Conservation (phyloP, 2,888 invertebrate species). For the Spodoptera littoralis region DNA sequence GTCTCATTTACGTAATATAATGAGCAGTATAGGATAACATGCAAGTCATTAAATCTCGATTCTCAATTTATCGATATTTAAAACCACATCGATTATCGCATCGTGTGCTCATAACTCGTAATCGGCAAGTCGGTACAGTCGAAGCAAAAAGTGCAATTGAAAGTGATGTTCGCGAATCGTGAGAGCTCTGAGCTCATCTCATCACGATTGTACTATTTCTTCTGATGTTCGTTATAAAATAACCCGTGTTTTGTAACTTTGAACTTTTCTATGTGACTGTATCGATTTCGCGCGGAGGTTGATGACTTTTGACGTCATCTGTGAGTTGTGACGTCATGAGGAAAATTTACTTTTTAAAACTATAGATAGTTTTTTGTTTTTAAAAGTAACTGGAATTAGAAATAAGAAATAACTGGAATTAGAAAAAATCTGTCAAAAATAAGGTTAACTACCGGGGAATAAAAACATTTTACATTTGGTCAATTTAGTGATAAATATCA, state of each 20-base stretch:
- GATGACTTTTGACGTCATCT: constrained; percentile 34
- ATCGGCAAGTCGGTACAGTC: constrained; percentile 37
- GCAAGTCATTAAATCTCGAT: no score
- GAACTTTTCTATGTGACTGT: constrained; percentile 36
- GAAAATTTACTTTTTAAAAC: neutral
- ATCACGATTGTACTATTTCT: constrained; percentile 40
- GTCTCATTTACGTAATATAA: no score
- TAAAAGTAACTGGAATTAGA: no score
- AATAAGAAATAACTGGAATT: no score
- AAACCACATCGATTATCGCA: neutral
- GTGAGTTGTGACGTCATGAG: constrained; percentile 9
- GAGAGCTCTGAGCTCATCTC: constrained; percentile 18
- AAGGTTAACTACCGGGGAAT: no score
- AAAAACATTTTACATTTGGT: no score
- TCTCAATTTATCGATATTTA: no score
- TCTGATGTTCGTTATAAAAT: constrained; percentile 27
- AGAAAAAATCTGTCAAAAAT: no score
- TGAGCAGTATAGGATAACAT: no score
- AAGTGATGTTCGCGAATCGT: constrained; percentile 41
- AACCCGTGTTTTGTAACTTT: constrained; percentile 35
- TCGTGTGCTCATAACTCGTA: constrained; percentile 10
- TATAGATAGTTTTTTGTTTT: no score
- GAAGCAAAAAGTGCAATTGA: constrained; percentile 37
- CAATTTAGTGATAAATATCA: no score
- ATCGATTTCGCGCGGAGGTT: constrained; percentile 31